Percentiles rank a stretch among this genome's conserved stretches.
These are phyloP conservation scores for Channa argus DNA, from an alignment of 2,113 vertebrate species.

Conservation along the genomic window DNA sequence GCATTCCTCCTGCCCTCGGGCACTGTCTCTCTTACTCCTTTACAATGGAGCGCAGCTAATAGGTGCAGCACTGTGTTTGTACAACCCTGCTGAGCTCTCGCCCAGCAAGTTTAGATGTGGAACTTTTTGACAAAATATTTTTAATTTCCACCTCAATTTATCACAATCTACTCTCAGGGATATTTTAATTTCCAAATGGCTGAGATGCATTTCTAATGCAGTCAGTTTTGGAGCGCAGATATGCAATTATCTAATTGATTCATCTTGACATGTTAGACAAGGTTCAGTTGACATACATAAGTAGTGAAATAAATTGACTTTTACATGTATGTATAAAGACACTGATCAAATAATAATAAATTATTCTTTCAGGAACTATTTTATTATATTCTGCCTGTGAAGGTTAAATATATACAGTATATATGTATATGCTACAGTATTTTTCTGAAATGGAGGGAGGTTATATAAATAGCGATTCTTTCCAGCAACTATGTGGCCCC, in stretches of 20 bases:
- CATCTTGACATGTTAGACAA: conserved; percentile 52
- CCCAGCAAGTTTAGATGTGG: conserved; percentile 42
- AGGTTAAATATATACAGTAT: background rate
- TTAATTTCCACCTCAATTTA: conserved; percentile 27
- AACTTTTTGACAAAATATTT: conserved; percentile 53
- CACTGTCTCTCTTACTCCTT: conserved; percentile 69
- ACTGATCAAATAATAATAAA: conserved; percentile 20
- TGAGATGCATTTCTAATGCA: conserved; percentile 33
- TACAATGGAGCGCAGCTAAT: conserved; percentile 78
- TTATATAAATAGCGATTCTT: conserved; percentile 65
- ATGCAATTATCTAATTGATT: conserved; percentile 51
- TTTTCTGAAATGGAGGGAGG: conserved; percentile 27
- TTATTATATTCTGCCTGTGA: conserved; percentile 27
- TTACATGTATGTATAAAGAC: conserved; percentile 12
- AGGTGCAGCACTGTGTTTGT: conserved; percentile 72
- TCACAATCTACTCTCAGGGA: conserved; percentile 8
- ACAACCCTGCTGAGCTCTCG: conserved; percentile 58
- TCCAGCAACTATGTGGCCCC: conserved; percentile 51
- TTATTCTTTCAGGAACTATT: conserved; percentile 9
- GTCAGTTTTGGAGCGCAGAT: conserved; percentile 38
- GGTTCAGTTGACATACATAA: conserved; percentile 41
- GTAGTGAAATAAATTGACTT: conserved; percentile 30
- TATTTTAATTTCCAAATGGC: conserved; percentile 35
- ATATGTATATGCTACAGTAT: background rate
- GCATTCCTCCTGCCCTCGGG: conserved; percentile 80